Conservation (phyloP, 2,797 vertebrate species). For the Peromyscus aztecus region DNA sequence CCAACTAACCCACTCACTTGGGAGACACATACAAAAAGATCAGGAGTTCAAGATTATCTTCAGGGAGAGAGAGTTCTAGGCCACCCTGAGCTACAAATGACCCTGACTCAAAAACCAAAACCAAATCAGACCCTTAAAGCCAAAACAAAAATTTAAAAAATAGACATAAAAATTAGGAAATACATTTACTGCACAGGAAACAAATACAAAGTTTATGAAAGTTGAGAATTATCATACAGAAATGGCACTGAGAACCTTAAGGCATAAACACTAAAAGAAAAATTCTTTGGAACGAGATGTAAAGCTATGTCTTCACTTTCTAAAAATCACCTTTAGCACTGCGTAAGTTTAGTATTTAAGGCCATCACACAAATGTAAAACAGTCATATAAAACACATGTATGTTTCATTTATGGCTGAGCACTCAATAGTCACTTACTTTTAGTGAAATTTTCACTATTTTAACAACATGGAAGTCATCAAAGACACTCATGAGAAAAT, state of each 20-base stretch:
- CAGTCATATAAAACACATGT: conserved; percentile 21
- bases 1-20: background rate
- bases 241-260: conserved; percentile 81
- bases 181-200: conserved; percentile 46
- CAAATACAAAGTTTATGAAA: conserved; percentile 38
- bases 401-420: background rate
- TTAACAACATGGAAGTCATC: background rate
- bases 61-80: background rate
- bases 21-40: background rate
- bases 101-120: background rate
- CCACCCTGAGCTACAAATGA: background rate
- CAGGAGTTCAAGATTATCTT: background rate
- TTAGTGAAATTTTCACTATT: background rate
- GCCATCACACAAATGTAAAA: conserved; percentile 77
- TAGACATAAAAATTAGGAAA: background rate
- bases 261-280: conserved; percentile 79
- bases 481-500: background rate
- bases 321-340: conserved; percentile 73
- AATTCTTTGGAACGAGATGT: conserved; percentile 84
- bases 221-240: conserved; percentile 62
- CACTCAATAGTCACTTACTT: background rate
- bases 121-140: background rate
- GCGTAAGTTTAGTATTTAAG: conserved; percentile 70
- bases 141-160: background rate
- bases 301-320: conserved; percentile 72